Base-by-base conservation (phyloP, 2,888 invertebrate genomes). In the Arctia plantaginis region DNA sequence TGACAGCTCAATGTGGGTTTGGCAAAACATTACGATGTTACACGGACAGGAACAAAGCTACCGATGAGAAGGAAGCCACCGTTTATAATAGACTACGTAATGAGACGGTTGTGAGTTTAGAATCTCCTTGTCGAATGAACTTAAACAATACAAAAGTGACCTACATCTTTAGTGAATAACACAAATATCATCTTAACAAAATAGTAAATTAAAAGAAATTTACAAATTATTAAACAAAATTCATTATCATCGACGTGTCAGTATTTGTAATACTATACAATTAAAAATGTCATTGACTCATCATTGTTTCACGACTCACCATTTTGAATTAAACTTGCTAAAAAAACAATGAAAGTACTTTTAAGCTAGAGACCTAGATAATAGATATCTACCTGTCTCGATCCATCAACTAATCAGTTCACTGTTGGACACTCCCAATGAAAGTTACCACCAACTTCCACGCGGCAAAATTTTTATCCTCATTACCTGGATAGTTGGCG, bases 1-100 rank as follows among this genome's bases (percentile, higher is more conserved):
- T 94, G 94, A 94, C 94, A 92, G 94, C 90, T 91, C 89, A 87
- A 92, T 93, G 90, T 90, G 86, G 89, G 90, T 90, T 91, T 90
- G 89, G 88, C 91, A 90, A 92, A 91, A 90, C 87, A 90, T 85
- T 87, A 86, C 81, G 80, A 79, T 77, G 80, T 78, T 77, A 75
- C 72, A 80, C 72, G 74, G 67, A 77, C 81, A 82, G 83, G 80
- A 83, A 86, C 86, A 86, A 86, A 83, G 83, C 82, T 83, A 77
- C 81, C 80, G 86, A 81, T 84, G 85, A 81, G 81, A 78, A 85
- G 84, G 82, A 85, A 86, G 82, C 80, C 79, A 78, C 71, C 85
- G 84, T 81, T 86, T 85, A 86, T 77, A 51, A 76, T 72, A 75
- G 82, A 82, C 77, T 77, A 74, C 69, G 75, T 81, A 75, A 76